Evolutionary conservation across 2,888 invertebrate genomes (phyloP).

Genomic region (Melinopterus prodromus): DNA sequence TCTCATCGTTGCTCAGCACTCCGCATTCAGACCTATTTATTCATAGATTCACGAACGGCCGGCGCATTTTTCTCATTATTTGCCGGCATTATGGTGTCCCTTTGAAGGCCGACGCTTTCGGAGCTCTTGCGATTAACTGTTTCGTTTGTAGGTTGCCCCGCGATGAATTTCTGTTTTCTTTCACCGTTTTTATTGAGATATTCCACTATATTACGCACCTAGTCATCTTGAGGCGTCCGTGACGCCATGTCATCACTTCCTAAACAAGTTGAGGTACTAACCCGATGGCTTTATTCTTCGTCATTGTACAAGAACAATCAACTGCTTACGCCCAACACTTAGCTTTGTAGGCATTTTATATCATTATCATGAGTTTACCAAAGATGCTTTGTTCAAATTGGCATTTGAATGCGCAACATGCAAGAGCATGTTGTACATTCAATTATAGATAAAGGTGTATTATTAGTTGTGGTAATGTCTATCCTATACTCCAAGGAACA

Average conservation of each 20-base stretch:
- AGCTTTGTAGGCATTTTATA: background rate
- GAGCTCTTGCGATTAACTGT: constrained; percentile 22
- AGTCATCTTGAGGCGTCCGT: background rate
- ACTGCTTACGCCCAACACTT: background rate
- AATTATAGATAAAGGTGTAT: no score
- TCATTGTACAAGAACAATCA: background rate
- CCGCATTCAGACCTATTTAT: constrained; percentile 36
- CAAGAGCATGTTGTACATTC: no score
- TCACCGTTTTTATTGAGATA: constrained; percentile 16
- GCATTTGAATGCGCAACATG: no score
- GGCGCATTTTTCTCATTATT: constrained; percentile 41
- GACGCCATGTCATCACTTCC: background rate
- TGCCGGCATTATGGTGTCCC: constrained; percentile 32
- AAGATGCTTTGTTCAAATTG: background rate
- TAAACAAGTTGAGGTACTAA: background rate
- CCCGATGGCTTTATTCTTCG: background rate
- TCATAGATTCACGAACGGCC: constrained; percentile 44
- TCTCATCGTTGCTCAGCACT: constrained; percentile 45
- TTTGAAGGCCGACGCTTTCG: constrained; percentile 27
- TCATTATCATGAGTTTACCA: background rate
- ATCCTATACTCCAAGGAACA: no score
- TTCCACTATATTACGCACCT: background rate
- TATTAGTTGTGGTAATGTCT: no score
- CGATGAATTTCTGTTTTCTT: constrained; percentile 24
- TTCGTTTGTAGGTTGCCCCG: background rate